These are phyloP conservation scores for Amblyjoppa fuscipennis DNA, from an alignment of 2,888 invertebrate genomes.

Conservation along the genomic window DNA sequence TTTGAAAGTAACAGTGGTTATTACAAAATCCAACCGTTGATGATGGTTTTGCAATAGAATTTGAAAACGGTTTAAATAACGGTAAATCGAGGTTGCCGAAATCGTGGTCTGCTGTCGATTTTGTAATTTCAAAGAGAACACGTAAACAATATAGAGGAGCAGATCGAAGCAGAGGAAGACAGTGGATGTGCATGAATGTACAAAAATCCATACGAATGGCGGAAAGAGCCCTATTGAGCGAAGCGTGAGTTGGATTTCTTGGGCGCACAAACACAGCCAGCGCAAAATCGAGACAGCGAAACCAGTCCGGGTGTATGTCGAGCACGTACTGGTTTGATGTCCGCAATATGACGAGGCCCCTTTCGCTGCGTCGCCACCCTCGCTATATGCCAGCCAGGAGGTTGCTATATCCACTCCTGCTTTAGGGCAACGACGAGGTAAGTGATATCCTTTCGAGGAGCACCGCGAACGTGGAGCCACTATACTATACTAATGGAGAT, in stretches of 20 bases:
- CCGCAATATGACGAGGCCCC: slow-evolving; percentile 72
- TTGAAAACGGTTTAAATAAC: not conserved
- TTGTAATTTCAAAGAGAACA: not conserved
- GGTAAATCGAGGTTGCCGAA: not conserved
- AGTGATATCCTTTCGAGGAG: slow-evolving; percentile 64
- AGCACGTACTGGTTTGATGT: slow-evolving; percentile 76
- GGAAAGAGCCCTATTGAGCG: slow-evolving; percentile 25
- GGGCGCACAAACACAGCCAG: slow-evolving; percentile 35
- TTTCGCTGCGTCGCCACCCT: slow-evolving; percentile 33
- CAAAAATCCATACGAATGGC: slow-evolving; percentile 23
- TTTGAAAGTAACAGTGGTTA: too few relatives aligned
- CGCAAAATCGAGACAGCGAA: slow-evolving; percentile 54
- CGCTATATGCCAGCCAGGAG: slow-evolving; percentile 8
- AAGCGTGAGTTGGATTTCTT: slow-evolving; percentile 45
- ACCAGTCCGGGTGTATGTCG: slow-evolving; percentile 71
- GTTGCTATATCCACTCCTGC: slow-evolving; percentile 46
- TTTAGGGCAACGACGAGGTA: slow-evolving; percentile 55
- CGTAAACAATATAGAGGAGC: not conserved
- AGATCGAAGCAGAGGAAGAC: not conserved
- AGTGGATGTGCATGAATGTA: slow-evolving; percentile 12
- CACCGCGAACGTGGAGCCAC: slow-evolving; percentile 39
- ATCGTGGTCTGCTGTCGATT: not conserved
- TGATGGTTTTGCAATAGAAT: not conserved
- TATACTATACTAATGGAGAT: slow-evolving; percentile 41
- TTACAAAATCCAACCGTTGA: too few relatives aligned